Evolutionary conservation across 2,113 vertebrate species (phyloP).

Genomic region (Struthidea cinerea): DNA sequence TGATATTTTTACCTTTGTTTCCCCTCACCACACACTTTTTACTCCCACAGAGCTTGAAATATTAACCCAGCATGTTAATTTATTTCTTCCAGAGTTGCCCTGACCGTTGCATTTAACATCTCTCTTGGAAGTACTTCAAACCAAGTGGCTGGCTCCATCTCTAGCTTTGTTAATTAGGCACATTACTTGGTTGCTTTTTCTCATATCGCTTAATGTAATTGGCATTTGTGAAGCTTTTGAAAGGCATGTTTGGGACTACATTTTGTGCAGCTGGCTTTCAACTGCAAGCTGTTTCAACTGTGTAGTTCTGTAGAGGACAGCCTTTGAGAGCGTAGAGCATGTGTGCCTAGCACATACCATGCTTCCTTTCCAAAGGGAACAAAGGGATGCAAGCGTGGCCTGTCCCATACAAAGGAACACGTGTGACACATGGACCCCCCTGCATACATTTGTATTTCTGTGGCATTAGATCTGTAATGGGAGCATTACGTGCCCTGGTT

Average conservation of each 20-base stretch:
- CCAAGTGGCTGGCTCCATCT: slow-evolving; percentile 20
- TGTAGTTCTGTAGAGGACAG: background rate
- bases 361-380: background rate
- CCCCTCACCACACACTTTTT: background rate
- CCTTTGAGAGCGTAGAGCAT: accelerated
- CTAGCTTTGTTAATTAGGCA: slow-evolving; percentile 27
- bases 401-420: background rate
- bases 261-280: slow-evolving; percentile 16
- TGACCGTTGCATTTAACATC: slow-evolving; percentile 14
- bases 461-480: background rate
- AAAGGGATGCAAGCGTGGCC: background rate
- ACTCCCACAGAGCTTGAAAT: slow-evolving; percentile 31
- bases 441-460: background rate
- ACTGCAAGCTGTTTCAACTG: background rate
- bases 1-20: slow-evolving; percentile 34
- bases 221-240: slow-evolving; percentile 22
- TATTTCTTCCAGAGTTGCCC: slow-evolving; percentile 39
- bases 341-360: background rate
- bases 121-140: slow-evolving; percentile 47
- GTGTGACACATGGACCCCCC: background rate
- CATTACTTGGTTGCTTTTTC: slow-evolving; percentile 30
- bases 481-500: accelerated
- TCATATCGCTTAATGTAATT: background rate
- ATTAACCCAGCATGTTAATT: slow-evolving; percentile 33
- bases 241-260: slow-evolving; percentile 6